Evolutionary conservation across 2,113 vertebrate genomes (phyloP).

Genomic region (Motacilla tschutschensis): DNA sequence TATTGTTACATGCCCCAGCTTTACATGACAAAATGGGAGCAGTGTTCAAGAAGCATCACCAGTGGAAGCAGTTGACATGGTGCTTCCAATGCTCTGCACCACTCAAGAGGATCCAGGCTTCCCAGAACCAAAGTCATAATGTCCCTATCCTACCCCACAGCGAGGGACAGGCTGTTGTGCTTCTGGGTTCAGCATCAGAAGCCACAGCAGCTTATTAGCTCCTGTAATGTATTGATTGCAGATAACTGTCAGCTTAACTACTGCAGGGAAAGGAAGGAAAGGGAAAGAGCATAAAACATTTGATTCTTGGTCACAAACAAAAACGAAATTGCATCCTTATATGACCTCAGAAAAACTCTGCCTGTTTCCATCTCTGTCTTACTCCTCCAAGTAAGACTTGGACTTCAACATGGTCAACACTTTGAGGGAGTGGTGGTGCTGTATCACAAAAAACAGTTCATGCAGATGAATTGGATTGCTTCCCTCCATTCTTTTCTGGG

Average conservation of each 20-base stretch:
- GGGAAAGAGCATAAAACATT: neutral
- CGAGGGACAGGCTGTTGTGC: neutral
- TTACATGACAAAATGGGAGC: neutral
- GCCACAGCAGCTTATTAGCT: neutral
- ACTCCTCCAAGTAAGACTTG: neutral
- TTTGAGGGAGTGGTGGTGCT: neutral
- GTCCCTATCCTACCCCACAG: neutral
- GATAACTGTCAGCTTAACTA: neutral
- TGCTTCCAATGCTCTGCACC: neutral
- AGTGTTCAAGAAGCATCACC: neutral
- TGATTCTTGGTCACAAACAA: neutral
- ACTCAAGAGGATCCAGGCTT: neutral
- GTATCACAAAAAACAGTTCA: neutral
- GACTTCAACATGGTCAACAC: neutral
- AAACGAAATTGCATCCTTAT: neutral
- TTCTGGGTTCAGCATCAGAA: neutral
- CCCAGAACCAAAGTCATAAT: neutral
- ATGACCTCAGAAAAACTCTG: neutral
- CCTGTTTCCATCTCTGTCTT: neutral
- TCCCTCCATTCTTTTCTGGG: neutral
- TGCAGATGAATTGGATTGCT: neutral
- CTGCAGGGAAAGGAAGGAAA: neutral
- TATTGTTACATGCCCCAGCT: neutral
- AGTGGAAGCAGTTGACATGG: neutral
- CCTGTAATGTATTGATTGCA: neutral